Percentiles rank a stretch among this genome's conserved stretches.
These are phyloP conservation scores for Trematocara stigmaticum DNA, from an alignment of 2,113 vertebrate species.

Conservation along the genomic window DNA sequence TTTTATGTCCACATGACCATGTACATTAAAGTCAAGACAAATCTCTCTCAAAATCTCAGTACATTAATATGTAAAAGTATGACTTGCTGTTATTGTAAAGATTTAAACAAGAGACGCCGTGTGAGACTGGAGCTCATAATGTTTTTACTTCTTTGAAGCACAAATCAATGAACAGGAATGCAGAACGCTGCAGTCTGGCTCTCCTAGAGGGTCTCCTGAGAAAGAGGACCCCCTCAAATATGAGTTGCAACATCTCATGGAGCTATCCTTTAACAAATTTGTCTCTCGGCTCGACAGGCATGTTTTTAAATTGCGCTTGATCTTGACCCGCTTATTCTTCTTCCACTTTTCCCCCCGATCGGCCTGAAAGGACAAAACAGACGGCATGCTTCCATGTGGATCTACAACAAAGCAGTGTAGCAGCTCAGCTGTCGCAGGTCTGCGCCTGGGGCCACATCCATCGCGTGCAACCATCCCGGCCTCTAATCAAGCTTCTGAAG, in stretches of 20 bases:
- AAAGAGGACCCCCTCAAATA: not conserved
- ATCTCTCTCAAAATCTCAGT: not conserved
- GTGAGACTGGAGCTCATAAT: not conserved
- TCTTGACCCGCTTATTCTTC: constrained; percentile 8
- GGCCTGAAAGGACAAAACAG: constrained; percentile 45
- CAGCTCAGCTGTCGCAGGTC: constrained; percentile 39
- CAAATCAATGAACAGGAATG: not conserved
- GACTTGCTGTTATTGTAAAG: not conserved
- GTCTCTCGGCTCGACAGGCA: not conserved
- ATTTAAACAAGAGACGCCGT: not conserved
- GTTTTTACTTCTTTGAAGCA: not conserved
- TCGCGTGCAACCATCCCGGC: constrained; percentile 61
- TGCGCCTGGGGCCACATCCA: constrained; percentile 55
- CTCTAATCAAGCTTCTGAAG: constrained; percentile 72
- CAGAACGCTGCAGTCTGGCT: not conserved
- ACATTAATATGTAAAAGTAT: not conserved
- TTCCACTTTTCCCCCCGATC: not conserved
- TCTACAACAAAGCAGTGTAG: constrained; percentile 33
- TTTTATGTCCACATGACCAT: not conserved
- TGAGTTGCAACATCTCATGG: not conserved
- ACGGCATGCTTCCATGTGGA: constrained; percentile 10
- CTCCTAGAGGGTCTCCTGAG: constrained; percentile 18
- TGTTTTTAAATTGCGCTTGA: constrained; percentile 26
- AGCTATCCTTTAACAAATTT: not conserved
- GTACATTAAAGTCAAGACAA: not conserved